Base-by-base conservation (phyloP, 2,888 invertebrate species). In the Cantharis nigra region DNA sequence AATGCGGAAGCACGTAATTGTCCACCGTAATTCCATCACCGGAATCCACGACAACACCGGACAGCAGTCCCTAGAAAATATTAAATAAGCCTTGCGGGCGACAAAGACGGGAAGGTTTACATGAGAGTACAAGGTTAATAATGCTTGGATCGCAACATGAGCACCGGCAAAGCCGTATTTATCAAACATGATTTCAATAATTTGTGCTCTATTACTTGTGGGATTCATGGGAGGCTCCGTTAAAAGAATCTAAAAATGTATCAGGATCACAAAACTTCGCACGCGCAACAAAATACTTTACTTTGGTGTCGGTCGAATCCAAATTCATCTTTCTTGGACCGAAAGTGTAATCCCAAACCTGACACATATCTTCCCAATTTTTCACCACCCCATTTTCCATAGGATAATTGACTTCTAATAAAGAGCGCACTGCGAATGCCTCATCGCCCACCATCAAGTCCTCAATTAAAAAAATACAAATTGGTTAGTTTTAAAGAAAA, bases 171-270 rank as follows among this genome's bases (percentile, higher is more conserved):
- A 98, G 64, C 95, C 94, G 86, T 98, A 98, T 86, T 97, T 97
- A 88, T 98, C 98, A 89, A 98, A 98, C 98, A 99, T 98, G 30
- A 97, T 98, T 92, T 99, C 97, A 82, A 98, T 96, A 98, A 99
- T 98, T 90, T 97, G 97, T 90, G 98, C 97, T 81, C 99, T 91
- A 88, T 99, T 99, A 89, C 96, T 97, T 74, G 94, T 94, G 49
- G 99, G 99, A 90, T 99, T 99, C 97, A 99, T 97, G 7, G 99
- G 99, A 0, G 99, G 98, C 88, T 99, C 99, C 0, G 99, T 99
- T 65, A 99, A 91, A 81, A 99, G 90, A 82, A 99, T 96, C 90
- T 89, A 80, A 73, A 82, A 83, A 71, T 16, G 3, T 5, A 28
- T 3, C 1, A 7, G n/a, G 2, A 2, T 49, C 3, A 20, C 11